Conservation (phyloP, 2,113 vertebrate species). For the Uropsilus gracilis region DNA sequence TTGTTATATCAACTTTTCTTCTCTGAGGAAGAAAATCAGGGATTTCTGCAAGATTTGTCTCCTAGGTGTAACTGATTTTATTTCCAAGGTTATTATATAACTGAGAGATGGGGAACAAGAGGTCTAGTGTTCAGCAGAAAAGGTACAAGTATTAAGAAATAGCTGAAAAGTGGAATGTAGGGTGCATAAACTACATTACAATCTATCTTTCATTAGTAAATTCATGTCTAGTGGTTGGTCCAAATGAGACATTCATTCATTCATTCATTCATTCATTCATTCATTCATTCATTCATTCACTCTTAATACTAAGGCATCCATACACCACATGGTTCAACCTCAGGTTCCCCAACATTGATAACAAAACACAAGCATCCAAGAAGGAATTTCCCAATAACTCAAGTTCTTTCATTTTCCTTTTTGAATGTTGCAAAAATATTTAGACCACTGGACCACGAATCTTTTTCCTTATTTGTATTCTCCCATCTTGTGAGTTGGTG, state of each 20-base stretch:
- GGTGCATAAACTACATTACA: too few species aligned
- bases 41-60: too few species aligned
- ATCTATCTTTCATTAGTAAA: background rate
- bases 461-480: background rate
- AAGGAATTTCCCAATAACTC: background rate
- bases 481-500: background rate
- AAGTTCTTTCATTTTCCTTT: background rate
- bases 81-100: too few species aligned
- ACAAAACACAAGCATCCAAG: background rate
- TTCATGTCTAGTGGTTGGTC: background rate
- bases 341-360: background rate
- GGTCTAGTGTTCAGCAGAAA: too few species aligned
- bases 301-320: background rate
- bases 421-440: background rate
- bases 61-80: too few species aligned
- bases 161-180: too few species aligned
- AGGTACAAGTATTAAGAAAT: too few species aligned
- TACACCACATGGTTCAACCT: too few species aligned
- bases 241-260: background rate
- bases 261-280: background rate
- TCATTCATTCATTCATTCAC: background rate
- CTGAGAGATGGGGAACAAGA: too few species aligned
- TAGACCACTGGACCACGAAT: background rate
- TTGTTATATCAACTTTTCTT: too few species aligned
- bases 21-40: too few species aligned